Percentiles rank a stretch among this genome's conserved stretches.
phyloP scores from a whole-genome alignment of 2,888 invertebrate genomes.

The Priocnemis perturbator region DNA sequence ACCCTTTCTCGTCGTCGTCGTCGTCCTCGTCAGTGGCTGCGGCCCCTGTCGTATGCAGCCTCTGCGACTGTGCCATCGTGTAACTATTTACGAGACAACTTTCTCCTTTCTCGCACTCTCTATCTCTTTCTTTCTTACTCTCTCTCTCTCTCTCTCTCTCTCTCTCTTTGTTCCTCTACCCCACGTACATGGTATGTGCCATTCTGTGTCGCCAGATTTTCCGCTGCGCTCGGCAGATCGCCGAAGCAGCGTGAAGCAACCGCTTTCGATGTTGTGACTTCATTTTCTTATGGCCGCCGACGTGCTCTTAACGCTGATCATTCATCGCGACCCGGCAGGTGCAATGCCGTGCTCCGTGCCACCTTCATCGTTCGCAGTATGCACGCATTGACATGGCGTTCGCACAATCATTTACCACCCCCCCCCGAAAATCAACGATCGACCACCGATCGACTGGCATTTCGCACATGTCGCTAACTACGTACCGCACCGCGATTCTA shows the following conservation, averaged over 20 bases:
- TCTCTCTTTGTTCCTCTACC: neutral
- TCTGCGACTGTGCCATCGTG: constrained; percentile 92
- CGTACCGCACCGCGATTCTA: too few species aligned
- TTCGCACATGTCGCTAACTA: too few species aligned
- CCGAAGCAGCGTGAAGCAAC: constrained; percentile 1
- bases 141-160: constrained; percentile 17
- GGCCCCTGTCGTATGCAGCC: constrained; percentile 83
- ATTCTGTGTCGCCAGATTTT: neutral
- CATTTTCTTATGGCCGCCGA: constrained; percentile 14
- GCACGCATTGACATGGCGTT: too few species aligned
- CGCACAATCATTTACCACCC: too few species aligned
- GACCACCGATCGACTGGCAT: too few species aligned
- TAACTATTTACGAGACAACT: constrained; percentile 79
- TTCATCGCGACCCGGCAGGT: too few species aligned
- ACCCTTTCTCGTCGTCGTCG: constrained; percentile 72
- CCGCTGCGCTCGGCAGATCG: neutral
- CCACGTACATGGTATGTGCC: too few species aligned
- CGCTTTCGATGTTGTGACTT: constrained; percentile 52
- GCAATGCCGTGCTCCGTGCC: too few species aligned
- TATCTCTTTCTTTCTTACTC: neutral
- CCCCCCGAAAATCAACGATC: too few species aligned
- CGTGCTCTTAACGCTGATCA: too few species aligned
- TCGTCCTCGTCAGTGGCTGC: constrained; percentile 77
- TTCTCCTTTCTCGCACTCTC: neutral
- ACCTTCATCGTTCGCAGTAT: too few species aligned